These are phyloP conservation scores for Eumeta japonica DNA, from an alignment of 1,140 invertebrate genomes.

Conservation along the genomic window DNA sequence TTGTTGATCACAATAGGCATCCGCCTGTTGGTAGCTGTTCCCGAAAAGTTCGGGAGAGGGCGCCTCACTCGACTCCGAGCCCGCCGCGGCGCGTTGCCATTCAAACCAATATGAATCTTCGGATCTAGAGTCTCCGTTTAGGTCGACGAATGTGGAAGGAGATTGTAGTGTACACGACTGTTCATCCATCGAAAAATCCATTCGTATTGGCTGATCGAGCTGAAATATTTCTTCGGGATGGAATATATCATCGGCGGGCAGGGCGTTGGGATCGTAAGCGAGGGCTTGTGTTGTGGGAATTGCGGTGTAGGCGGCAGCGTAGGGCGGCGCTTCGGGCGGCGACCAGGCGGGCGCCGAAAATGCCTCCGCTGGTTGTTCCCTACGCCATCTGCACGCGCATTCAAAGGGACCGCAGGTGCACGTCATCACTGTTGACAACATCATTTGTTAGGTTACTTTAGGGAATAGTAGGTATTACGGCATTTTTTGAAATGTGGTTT, in stretches of 20 bases:
- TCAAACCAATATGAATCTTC: conserved; percentile 55
- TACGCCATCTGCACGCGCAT: conserved; percentile 41
- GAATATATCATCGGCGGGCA: conserved; percentile 67
- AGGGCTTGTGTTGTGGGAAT: conserved; percentile 24
- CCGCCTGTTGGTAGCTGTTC: conserved; percentile 36
- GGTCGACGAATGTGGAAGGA: conserved; percentile 68
- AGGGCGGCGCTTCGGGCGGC: conserved; percentile 25
- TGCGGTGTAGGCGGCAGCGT: conserved; percentile 19
- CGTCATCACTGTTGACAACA: conserved; percentile 20
- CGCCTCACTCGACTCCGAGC: conserved; percentile 55
- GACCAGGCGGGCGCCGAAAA: conserved; percentile 30
- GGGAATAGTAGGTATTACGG: too few relatives aligned
- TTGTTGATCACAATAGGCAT: conserved; percentile 40
- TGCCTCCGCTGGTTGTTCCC: conserved; percentile 24
- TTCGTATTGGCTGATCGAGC: conserved; percentile 69
- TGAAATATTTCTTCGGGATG: conserved; percentile 78
- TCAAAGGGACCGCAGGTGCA: conserved; percentile 46
- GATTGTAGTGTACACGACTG: conserved; percentile 59
- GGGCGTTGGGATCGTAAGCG: conserved; percentile 36
- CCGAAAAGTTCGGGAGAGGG: conserved; percentile 52
- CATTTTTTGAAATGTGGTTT: too few relatives aligned
- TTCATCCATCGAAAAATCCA: conserved; percentile 58
- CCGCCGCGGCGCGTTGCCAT: conserved; percentile 41
- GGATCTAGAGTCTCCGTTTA: conserved; percentile 65
- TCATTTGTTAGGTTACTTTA: background rate